These are phyloP conservation scores for Kryphioiulus occultus DNA, from an alignment of 2,888 invertebrate species.

Conservation along the genomic window DNA sequence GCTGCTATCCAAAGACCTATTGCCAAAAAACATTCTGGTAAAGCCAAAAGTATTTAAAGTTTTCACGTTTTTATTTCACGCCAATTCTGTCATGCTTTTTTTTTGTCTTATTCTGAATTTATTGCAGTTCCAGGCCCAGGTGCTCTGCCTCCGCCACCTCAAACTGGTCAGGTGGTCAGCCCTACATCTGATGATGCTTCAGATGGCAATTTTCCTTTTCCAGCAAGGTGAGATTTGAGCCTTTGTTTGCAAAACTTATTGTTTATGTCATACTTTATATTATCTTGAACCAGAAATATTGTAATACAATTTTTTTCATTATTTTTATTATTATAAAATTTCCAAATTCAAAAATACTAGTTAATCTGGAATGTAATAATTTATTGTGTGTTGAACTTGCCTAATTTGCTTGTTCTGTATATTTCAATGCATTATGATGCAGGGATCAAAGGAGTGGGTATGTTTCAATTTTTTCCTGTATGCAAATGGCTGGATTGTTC, in stretches of 20 bases:
- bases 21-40: conserved; percentile 71
- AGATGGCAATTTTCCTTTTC: conserved; percentile 41
- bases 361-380: background rate
- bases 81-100: too few relatives aligned
- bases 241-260: background rate
- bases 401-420: background rate
- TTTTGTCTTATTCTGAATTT: background rate
- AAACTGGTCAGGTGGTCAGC: conserved; percentile 43
- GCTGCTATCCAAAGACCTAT: conserved; percentile 75
- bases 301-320: too few relatives aligned
- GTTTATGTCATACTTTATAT: too few relatives aligned
- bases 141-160: conserved; percentile 54
- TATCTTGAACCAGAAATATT: too few relatives aligned
- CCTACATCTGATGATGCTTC: conserved; percentile 39
- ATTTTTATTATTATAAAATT: too few relatives aligned
- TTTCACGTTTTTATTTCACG: too few relatives aligned
- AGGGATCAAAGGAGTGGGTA: conserved; percentile 52
- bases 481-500: background rate
- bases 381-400: background rate
- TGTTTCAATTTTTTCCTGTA: background rate
- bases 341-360: too few relatives aligned
- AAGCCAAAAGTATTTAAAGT: background rate
- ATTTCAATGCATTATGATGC: conserved; percentile 21
- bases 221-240: conserved; percentile 54
- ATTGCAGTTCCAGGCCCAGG: conserved; percentile 52